A percentile compares a stretch with the other conserved stretches of the same genome.
Conservation (phyloP, 2,113 vertebrate genomes). For the Opisthocomus hoazin region DNA sequence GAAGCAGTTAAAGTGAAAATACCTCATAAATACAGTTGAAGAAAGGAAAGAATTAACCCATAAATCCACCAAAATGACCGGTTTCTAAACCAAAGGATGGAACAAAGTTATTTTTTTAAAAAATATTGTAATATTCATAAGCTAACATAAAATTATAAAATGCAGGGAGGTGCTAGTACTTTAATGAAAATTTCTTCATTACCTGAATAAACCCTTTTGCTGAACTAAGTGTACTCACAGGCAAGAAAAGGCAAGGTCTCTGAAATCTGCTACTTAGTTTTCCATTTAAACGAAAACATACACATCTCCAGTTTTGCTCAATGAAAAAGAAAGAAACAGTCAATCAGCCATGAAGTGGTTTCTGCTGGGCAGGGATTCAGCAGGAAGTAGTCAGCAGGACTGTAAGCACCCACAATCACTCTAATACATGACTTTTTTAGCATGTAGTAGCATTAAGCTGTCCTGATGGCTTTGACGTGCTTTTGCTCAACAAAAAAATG, state of each 20-base stretch:
- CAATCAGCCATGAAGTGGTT: background rate
- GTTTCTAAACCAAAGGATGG: background rate
- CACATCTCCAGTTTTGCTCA: background rate
- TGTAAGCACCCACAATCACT: background rate
- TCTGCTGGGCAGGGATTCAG: constrained; percentile 12
- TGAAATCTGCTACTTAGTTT: background rate
- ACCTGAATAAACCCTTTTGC: background rate
- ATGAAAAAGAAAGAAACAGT: background rate
- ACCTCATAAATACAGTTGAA: background rate
- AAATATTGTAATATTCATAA: background rate
- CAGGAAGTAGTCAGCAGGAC: background rate
- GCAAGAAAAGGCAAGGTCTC: background rate
- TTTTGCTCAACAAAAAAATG: constrained; percentile 17
- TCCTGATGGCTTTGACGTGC: background rate
- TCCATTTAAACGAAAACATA: background rate
- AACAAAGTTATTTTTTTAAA: background rate
- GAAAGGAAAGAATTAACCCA: background rate
- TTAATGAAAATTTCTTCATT: background rate
- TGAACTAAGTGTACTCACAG: background rate
- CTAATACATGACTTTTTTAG: background rate
- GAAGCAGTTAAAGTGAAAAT: background rate
- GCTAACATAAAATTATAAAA: background rate
- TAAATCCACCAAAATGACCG: background rate
- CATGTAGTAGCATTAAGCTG: background rate
- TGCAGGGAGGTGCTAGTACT: background rate